Conservation (phyloP, 2,797 vertebrate species). For the Myiotriccus ornatus region DNA sequence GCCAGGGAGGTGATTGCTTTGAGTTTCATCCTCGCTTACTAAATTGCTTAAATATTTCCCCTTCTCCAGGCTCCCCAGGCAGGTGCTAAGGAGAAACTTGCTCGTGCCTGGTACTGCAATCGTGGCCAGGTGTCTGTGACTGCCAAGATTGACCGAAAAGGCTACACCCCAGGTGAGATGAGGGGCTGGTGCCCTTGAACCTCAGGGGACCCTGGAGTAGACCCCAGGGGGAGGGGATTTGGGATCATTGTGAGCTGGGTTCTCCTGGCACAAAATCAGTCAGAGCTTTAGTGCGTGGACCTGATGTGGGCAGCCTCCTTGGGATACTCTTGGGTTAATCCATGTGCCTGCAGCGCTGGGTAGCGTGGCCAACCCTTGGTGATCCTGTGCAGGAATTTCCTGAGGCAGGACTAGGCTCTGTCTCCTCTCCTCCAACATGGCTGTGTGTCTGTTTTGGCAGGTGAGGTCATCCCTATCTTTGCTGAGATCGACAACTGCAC, state of each 20-base stretch:
- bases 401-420: neutral
- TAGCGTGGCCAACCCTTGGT: rapidly evolving
- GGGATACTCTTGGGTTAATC: neutral
- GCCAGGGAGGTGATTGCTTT: neutral
- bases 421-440: neutral
- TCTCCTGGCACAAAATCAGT: rapidly evolving
- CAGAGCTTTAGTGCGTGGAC: rapidly evolving
- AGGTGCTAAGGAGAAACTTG: slow-evolving; percentile 90
- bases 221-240: neutral
- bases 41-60: neutral
- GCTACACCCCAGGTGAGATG: slow-evolving; percentile 91
- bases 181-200: neutral
- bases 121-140: slow-evolving; percentile 91
- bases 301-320: neutral
- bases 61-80: slow-evolving; percentile 88
- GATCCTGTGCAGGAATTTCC: neutral
- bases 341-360: neutral
- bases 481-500: slow-evolving; percentile 94
- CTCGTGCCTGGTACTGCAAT: slow-evolving; percentile 90
- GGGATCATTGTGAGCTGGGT: neutral
- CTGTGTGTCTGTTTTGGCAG: slow-evolving; percentile 52
- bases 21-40: neutral
- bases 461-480: slow-evolving; percentile 93
- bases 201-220: neutral
- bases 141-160: slow-evolving; percentile 94